Base-by-base conservation (phyloP, 2,797 vertebrate species). In the Rhynchonycteris naso region DNA sequence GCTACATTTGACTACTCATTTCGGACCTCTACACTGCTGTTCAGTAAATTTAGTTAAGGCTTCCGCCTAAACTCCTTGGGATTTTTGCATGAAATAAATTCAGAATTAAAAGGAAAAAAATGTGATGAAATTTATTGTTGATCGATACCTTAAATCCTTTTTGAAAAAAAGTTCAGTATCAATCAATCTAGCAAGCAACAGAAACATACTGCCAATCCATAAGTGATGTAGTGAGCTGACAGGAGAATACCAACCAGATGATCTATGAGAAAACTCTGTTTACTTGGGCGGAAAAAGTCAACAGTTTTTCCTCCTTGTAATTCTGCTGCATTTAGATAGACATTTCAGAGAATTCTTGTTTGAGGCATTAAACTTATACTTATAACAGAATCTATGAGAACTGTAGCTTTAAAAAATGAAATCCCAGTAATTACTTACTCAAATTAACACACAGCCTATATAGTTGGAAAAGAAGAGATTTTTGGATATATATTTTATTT, bases 401-500 rank as follows among this genome's bases (percentile, higher is more conserved):
- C 15, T 47, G 35, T 22, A 58, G 26, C 58, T 93, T 89, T 35
- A 9, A 95, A 94, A 94, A 89, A 82, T 65, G 65, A 88, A 92
- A 52, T 54, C 54, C 81, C n/a, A 52, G 21, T 52, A 74, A 69
- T 54, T 35, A 76, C 66, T 88, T 65, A 63, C 87, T 96, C 63
- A 94, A 96, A 97, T 95, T 83, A 94, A 97, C 97, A 97, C 96
- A 98, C 97, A 94, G 86, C 58, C 95, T 97, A 96, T 98, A 97
- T 95, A 97, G 97, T 95, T 98, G 88, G 79, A 98, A 98, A 98
- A 96, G 95, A 96, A 97, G 97, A 97, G 90, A 50, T 97, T 98
- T 98, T 99, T 98, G 98, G 98, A 99, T 99, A 99, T 98, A 98
- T 98, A 98, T 99, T 99, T 99, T 99, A 99, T 99, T 99, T 99